Base-by-base conservation (phyloP, 2,888 invertebrate genomes). In the Andrena bicolor region DNA sequence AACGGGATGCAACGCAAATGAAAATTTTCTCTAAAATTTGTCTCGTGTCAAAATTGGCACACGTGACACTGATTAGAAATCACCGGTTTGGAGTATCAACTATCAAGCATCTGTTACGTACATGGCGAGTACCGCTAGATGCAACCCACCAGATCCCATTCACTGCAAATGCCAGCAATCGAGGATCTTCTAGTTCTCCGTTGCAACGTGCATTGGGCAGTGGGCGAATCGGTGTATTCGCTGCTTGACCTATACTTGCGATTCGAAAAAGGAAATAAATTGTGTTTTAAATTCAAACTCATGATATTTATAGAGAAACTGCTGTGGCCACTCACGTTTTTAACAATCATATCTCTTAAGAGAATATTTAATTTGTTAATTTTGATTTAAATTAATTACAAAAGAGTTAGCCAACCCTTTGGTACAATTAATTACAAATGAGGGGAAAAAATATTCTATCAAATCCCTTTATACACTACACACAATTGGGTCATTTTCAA, bases 221-320 rank as follows among this genome's bases (percentile, higher is more conserved):
- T 82, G 64, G 83, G 82, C 73, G 75, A 73, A 72, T 79, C 68
- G 75, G 32, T 74, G 60, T 76, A 61, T 76, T 82, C 56, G 5
- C 71, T 28, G 56, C 20, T 69, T 53, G 49, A 28, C 35, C 48
- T 16, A 80, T 58, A 63, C 64, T 63, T n/a, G n/a, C 28, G 5
- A 26, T 4, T 72, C 3, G 23, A 10, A 30, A 41, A 13, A 35
- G 60, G 63, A 51, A 69, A 66, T 35, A 8, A 23, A 8, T 56
- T 56, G 4, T 16, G 1, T 13, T 13, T 41, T 41, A 41, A 41
- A 41, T 41, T 41, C 41, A 41, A 13, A 13, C 41, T 13, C 41
- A 41, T 13, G 13, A 1, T 41, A 13, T 41, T 41, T 41, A 41
- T 4, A 41, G 1, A 41, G 41, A 41, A 41, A 41, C 13, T 41